Evolutionary conservation across 1,140 invertebrate species (phyloP), one percentile per base, ranked within the genome.

Genomic region (Mactra quadrangularis): DNA sequence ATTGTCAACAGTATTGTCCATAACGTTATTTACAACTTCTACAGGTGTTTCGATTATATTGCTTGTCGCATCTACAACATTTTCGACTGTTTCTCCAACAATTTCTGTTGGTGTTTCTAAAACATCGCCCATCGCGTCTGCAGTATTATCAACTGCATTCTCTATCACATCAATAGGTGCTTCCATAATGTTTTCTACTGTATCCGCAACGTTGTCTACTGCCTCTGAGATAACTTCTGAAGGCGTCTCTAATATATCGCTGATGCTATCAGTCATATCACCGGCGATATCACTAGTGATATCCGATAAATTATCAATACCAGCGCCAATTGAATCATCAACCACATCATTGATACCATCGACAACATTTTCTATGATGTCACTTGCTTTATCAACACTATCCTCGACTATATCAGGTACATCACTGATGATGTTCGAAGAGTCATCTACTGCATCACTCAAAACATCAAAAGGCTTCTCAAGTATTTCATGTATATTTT

Each of bases 91-190:
- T 50, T 68, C 45, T 6, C 47, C 47, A 47, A 41, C 45, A 4
- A 25, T 68, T 25, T 68, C 64, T 47, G 47, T 31, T 29, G 41
- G 41, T n/a, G 22, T 25, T 9, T 47, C 22, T 9, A 66, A n/a
- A 47, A 66, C 7, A 31, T 68, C 25, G 47, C 41, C 31, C 1
- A 27, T 13, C 1, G 13, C 11, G 45, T 66, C 35, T n/a, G 22
- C 62, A 25, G n/a, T 11, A 66, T 66, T 66, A 22, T 19, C 62
- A 4, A 66, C 22, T 25, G 41, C n/a, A 27, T 66, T n/a, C 11
- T 66, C 45, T 15, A 38, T 29, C 15, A 27, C 25, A 4, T 66
- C 41, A 27, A 66, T 25, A 25, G 62, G 62, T 6, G 38, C n/a
- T 22, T 66, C 62, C 7, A 66, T 22, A 45, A 22, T 29, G 13